Conservation (phyloP, 2,797 vertebrate genomes). For the Melanotaenia trifasciata region DNA sequence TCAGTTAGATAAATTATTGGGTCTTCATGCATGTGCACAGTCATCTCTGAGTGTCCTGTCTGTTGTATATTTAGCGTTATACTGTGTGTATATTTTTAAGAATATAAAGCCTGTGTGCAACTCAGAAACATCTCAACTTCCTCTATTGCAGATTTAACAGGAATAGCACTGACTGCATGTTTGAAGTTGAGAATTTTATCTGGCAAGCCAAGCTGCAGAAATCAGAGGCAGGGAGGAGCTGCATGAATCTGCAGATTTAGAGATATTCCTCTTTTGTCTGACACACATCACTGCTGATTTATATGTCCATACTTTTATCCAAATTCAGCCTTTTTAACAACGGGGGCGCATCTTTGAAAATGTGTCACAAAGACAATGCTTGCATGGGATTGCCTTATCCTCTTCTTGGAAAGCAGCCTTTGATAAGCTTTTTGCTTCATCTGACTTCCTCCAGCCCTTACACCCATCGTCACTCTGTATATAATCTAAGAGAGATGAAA, state of each 20-base stretch:
- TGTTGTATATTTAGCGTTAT: not conserved
- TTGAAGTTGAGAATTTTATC: constrained; percentile 77
- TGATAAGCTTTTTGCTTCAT: constrained; percentile 61
- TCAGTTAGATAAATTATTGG: constrained; percentile 29
- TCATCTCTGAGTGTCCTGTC: constrained; percentile 9
- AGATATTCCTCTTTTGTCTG: constrained; percentile 60
- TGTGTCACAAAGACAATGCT: constrained; percentile 59
- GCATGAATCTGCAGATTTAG: constrained; percentile 70
- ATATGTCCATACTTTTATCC: constrained; percentile 42
- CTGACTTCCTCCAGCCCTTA: constrained; percentile 29
- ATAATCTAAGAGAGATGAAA: constrained; percentile 53
- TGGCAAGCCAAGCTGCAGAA: constrained; percentile 65
- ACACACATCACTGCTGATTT: constrained; percentile 58
- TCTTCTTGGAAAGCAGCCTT: constrained; percentile 60
- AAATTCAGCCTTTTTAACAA: constrained; percentile 52
- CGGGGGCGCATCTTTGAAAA: constrained; percentile 44
- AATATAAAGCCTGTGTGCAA: constrained; percentile 23
- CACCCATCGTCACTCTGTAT: constrained; percentile 28
- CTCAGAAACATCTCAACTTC: constrained; percentile 43
- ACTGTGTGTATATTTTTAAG: constrained; percentile 15
- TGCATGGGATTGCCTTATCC: constrained; percentile 43
- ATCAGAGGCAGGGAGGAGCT: constrained; percentile 68
- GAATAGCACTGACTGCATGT: constrained; percentile 64
- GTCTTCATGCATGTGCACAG: not conserved
- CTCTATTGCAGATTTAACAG: constrained; percentile 61